Evolutionary conservation across 2,113 vertebrate species (phyloP).

Genomic region (Madoqua kirkii): DNA sequence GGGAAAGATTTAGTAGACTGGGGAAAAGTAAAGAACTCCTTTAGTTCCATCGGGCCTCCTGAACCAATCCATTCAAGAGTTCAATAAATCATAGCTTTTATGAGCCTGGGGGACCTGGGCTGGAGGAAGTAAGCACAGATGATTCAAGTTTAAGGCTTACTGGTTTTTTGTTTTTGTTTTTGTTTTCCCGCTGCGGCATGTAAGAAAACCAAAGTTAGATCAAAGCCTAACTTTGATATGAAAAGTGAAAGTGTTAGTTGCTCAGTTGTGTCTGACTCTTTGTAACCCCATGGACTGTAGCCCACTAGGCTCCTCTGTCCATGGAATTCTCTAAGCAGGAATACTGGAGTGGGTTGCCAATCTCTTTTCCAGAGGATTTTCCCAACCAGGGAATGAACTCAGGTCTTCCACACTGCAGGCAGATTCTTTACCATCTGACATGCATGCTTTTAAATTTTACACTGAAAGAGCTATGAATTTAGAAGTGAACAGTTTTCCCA

Average conservation of each 20-base stretch:
- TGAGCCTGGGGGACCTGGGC: background rate
- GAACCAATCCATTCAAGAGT: background rate
- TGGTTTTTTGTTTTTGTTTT: background rate
- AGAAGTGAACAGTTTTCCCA: background rate
- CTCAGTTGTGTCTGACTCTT: background rate
- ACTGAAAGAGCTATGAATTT: background rate
- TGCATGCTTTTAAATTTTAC: background rate
- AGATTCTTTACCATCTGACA: background rate
- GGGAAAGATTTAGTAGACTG: background rate
- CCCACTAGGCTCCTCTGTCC: background rate
- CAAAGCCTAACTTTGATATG: background rate
- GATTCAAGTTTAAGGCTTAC: background rate
- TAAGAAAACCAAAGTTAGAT: constrained; percentile 13
- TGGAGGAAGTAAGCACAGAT: background rate
- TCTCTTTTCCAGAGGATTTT: background rate
- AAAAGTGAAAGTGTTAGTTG: background rate
- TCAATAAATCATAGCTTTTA: background rate
- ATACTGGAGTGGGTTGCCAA: background rate
- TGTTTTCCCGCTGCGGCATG: background rate
- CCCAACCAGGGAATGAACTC: background rate
- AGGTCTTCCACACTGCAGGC: background rate
- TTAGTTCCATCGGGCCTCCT: background rate
- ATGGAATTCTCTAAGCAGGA: background rate
- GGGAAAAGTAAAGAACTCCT: background rate
- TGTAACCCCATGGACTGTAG: background rate